Conservation (phyloP, 1,140 invertebrate genomes). For the Bombyx mori region DNA sequence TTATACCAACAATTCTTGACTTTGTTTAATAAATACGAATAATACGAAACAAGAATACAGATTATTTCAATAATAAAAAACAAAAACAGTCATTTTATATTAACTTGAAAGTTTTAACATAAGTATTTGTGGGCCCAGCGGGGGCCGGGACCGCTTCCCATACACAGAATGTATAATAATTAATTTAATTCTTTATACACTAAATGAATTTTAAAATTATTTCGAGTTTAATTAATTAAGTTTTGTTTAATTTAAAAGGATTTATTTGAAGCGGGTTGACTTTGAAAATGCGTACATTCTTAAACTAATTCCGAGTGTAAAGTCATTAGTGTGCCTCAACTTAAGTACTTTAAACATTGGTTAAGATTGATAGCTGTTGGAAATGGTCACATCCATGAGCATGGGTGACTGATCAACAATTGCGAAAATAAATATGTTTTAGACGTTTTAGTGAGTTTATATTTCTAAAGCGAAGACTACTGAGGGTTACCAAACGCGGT, state of each 20-base stretch:
- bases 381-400: too few relatives aligned
- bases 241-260: neutral
- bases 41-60: neutral
- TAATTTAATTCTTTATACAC: constrained; percentile 58
- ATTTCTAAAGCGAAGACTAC: too few relatives aligned
- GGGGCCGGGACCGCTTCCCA: constrained; percentile 36
- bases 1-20: neutral
- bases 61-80: neutral
- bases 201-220: neutral
- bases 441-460: too few relatives aligned
- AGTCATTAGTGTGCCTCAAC: too few relatives aligned
- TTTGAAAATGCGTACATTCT: neutral
- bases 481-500: too few relatives aligned
- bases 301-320: too few relatives aligned
- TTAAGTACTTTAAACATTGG: too few relatives aligned
- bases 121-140: constrained; percentile 21
- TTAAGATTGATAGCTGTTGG: too few relatives aligned
- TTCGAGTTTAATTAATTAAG: neutral
- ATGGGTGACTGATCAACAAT: too few relatives aligned
- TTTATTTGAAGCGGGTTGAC: neutral
- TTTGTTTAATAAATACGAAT: neutral
- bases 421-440: too few relatives aligned
- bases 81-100: neutral
- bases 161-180: constrained; percentile 37
- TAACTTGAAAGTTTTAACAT: neutral